These are phyloP conservation scores for Charina bottae DNA, from an alignment of 2,113 vertebrate species.

Conservation along the genomic window DNA sequence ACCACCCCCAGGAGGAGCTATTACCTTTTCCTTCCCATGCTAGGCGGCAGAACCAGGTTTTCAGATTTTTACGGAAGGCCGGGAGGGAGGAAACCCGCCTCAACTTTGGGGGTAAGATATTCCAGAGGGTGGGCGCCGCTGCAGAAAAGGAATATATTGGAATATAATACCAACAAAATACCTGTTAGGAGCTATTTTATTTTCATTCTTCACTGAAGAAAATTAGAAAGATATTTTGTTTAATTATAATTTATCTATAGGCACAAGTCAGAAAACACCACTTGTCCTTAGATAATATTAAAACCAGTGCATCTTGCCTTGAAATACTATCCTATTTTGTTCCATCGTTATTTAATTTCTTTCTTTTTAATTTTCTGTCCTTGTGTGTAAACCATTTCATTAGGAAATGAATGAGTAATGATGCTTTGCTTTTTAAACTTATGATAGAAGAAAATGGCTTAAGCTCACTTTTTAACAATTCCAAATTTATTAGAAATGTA, in stretches of 20 bases:
- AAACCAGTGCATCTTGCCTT: background rate
- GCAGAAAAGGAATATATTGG: no score
- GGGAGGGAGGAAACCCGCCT: no score
- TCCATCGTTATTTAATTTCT: background rate
- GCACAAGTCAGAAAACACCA: background rate
- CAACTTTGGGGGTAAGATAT: no score
- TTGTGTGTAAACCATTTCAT: background rate
- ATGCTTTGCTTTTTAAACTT: background rate
- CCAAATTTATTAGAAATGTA: slow-evolving; percentile 12
- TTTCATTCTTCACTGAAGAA: background rate
- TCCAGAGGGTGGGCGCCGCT: no score
- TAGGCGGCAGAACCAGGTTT: no score
- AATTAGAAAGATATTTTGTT: background rate
- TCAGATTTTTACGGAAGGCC: no score
- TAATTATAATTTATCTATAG: background rate
- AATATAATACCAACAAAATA: slow-evolving; percentile 4
- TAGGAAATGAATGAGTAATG: background rate
- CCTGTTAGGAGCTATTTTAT: background rate
- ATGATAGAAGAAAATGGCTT: background rate
- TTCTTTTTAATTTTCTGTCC: background rate
- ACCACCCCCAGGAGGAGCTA: no score
- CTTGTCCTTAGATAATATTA: background rate
- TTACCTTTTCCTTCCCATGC: no score
- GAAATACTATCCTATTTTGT: background rate
- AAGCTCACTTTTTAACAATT: slow-evolving; percentile 33